A percentile compares a stretch with the other conserved stretches of the same genome.
Evolutionary conservation across 2,113 vertebrate genomes (phyloP).

Genomic region (Stegastes partitus): DNA sequence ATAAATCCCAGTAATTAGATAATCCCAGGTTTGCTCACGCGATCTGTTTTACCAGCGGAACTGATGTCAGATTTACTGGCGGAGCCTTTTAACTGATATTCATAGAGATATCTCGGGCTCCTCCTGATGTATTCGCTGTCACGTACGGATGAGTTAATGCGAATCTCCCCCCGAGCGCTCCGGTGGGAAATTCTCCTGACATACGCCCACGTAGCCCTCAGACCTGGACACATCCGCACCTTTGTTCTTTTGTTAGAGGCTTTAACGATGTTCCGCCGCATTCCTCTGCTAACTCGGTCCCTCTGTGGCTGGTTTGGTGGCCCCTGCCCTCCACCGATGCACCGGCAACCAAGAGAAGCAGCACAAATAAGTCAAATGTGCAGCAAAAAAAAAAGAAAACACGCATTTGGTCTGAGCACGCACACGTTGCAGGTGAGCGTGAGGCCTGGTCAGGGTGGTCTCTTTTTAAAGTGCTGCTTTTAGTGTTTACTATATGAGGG

Average conservation of each 20-base stretch:
- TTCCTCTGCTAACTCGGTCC: conserved; percentile 84
- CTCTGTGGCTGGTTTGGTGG: conserved; percentile 80
- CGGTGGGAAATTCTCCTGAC: conserved; percentile 49
- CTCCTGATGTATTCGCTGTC: conserved; percentile 54
- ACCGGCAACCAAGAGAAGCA: neutral
- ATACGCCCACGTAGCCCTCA: conserved; percentile 39
- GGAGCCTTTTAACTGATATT: neutral
- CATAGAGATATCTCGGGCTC: conserved; percentile 46
- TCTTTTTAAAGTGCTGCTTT: conserved; percentile 62
- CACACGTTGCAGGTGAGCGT: conserved; percentile 51
- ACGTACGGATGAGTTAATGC: conserved; percentile 72
- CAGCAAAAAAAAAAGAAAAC: neutral
- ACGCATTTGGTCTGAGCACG: neutral
- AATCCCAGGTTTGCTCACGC: neutral
- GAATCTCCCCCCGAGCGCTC: conserved; percentile 40
- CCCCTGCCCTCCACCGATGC: conserved; percentile 47
- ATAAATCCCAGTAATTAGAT: neutral
- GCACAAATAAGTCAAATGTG: neutral
- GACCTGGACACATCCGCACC: conserved; percentile 78
- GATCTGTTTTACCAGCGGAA: too few species aligned
- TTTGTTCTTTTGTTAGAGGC: conserved; percentile 86
- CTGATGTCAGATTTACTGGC: neutral
- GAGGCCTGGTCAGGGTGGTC: conserved; percentile 67
- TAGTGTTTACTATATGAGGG: conserved; percentile 73
- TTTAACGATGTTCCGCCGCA: conserved; percentile 88